Conservation (phyloP, 2,113 vertebrate species). For the Riparia riparia region DNA sequence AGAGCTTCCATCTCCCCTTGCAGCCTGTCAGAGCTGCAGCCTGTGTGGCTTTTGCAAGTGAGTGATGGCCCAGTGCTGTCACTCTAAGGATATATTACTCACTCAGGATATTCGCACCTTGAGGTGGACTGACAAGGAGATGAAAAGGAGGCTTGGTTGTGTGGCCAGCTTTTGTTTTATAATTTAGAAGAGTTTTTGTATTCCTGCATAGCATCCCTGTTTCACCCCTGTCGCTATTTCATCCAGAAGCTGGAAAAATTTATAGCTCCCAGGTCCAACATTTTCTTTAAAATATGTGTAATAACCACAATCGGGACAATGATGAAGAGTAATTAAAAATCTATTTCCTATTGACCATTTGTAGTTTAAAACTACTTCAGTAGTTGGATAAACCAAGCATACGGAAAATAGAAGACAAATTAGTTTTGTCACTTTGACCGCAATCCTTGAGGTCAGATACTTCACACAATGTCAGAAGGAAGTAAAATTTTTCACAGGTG, state of each 20-base stretch:
- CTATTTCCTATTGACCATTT: background rate
- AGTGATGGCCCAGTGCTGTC: conserved; percentile 32
- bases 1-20: background rate
- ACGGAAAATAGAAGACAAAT: background rate
- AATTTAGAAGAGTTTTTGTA: conserved; percentile 43
- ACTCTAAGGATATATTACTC: conserved; percentile 9
- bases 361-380: background rate
- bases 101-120: conserved; percentile 2
- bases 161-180: conserved; percentile 40
- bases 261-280: background rate
- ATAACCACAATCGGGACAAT: background rate
- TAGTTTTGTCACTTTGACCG: background rate
- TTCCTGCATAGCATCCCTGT: background rate
- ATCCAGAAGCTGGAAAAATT: background rate
- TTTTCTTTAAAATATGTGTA: conserved; percentile 15
- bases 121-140: conserved; percentile 32
- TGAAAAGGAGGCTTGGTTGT: conserved; percentile 8
- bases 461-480: background rate
- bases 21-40: background rate
- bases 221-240: background rate
- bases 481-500: background rate
- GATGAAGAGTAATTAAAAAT: conserved; percentile 6
- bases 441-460: background rate
- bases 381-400: background rate
- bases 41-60: conserved; percentile 7